A percentile compares a stretch with the other conserved stretches of the same genome.
phyloP scores from a whole-genome alignment of 2,797 vertebrate genomes.

The Phataginus tricuspis region DNA sequence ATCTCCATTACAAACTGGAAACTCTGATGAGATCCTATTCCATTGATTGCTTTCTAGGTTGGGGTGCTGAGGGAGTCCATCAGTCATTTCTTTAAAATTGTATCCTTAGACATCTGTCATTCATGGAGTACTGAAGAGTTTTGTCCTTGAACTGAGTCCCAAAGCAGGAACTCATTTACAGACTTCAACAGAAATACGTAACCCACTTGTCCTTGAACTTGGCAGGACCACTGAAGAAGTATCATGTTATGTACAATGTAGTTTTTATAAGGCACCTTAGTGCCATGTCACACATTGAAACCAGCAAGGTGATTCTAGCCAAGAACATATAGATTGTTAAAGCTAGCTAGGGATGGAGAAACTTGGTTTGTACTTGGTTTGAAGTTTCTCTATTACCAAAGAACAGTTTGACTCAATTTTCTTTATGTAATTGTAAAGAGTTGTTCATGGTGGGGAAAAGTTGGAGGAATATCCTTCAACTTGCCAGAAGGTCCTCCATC shows the following conservation, averaged over 20 bases:
- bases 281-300: slow-evolving; percentile 10
- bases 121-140: background rate
- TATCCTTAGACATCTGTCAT: background rate
- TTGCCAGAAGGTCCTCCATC: background rate
- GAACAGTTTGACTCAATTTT: background rate
- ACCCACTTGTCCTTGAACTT: background rate
- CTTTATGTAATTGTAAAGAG: background rate
- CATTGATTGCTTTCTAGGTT: slow-evolving; percentile 29
- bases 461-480: background rate
- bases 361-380: slow-evolving; percentile 6
- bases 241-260: background rate
- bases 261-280: background rate
- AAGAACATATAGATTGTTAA: background rate
- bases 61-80: background rate
- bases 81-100: slow-evolving; percentile 39
- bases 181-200: background rate
- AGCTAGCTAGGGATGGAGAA: background rate
- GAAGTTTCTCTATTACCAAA: background rate
- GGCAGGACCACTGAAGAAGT: background rate
- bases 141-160: slow-evolving; percentile 22
- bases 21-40: background rate
- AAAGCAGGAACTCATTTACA: background rate
- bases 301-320: background rate
- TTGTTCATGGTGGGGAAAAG: background rate
- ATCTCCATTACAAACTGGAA: slow-evolving; percentile 26